Percentiles rank a stretch among this genome's conserved stretches.
These are phyloP conservation scores for Drosophila ironensis DNA, from an alignment of 1,140 invertebrate genomes.

Conservation along the genomic window DNA sequence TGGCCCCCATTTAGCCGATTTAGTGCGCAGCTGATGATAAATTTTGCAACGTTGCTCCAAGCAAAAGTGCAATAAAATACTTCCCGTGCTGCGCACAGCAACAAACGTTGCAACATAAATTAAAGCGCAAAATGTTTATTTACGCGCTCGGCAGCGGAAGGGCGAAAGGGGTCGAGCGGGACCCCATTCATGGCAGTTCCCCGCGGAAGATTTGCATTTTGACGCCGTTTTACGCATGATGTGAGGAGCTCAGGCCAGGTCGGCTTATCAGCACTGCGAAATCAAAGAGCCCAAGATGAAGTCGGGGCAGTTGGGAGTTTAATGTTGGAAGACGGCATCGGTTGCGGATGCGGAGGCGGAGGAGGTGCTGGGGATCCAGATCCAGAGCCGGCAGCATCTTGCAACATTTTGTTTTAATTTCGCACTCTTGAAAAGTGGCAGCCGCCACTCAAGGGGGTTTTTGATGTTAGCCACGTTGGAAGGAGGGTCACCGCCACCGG, in stretches of 20 bases:
- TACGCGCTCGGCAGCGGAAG: conserved; percentile 47
- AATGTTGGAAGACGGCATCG: background rate
- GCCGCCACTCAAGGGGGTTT: conserved; percentile 66
- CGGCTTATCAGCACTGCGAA: conserved; percentile 64
- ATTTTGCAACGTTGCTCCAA: conserved; percentile 49
- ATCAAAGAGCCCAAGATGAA: conserved; percentile 58
- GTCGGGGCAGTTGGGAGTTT: conserved; percentile 3
- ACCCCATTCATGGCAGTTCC: too few relatives aligned
- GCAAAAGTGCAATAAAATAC: conserved; percentile 67
- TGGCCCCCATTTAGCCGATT: conserved; percentile 39
- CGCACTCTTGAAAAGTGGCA: conserved; percentile 75
- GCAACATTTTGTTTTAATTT: conserved; percentile 80
- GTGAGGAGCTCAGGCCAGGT: conserved; percentile 40
- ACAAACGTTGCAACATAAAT: conserved; percentile 61
- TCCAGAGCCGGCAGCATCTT: conserved; percentile 68
- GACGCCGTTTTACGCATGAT: conserved; percentile 77
- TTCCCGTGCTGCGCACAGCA: conserved; percentile 51
- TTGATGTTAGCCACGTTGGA: conserved; percentile 60
- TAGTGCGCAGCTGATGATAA: conserved; percentile 50
- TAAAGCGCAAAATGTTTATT: conserved; percentile 76
- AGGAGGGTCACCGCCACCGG: background rate
- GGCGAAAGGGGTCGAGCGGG: background rate
- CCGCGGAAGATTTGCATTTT: conserved; percentile 74
- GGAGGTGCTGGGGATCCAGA: conserved; percentile 1
- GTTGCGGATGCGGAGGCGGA: background rate